Conservation (phyloP, 2,113 vertebrate genomes). For the Thalassarche chlororhynchos region DNA sequence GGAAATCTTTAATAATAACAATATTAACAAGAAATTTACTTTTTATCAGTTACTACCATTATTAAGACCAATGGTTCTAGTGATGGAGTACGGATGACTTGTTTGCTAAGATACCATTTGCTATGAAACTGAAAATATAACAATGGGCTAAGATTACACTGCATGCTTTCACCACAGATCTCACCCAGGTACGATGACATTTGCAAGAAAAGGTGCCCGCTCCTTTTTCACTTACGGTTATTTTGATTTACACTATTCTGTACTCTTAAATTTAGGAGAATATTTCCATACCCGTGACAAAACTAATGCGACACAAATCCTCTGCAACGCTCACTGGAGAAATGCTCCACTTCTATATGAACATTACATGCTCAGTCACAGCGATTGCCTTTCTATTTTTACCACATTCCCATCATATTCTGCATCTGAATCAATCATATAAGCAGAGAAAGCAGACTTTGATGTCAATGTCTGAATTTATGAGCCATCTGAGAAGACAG, state of each 20-base stretch:
- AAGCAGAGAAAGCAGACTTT: slow-evolving; percentile 65
- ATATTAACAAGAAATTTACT: not conserved
- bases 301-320: slow-evolving; percentile 71
- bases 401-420: slow-evolving; percentile 69
- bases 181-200: not conserved
- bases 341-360: slow-evolving; percentile 72
- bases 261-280: slow-evolving; percentile 30
- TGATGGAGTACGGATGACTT: not conserved
- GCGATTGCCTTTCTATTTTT: slow-evolving; percentile 87
- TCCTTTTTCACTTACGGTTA: not conserved
- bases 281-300: slow-evolving; percentile 15
- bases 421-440: slow-evolving; percentile 81
- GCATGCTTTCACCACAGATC: not conserved
- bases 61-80: not conserved
- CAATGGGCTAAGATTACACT: not conserved
- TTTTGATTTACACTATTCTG: slow-evolving; percentile 46
- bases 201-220: not conserved
- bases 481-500: slow-evolving; percentile 10
- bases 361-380: slow-evolving; percentile 77
- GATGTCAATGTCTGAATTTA: slow-evolving; percentile 4
- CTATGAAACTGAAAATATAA: not conserved
- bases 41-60: not conserved
- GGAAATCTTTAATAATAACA: not conserved
- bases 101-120: not conserved
- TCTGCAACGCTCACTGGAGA: slow-evolving; percentile 25